Conservation (phyloP, 2,888 invertebrate species). For the Peribatodes rhomboidaria region DNA sequence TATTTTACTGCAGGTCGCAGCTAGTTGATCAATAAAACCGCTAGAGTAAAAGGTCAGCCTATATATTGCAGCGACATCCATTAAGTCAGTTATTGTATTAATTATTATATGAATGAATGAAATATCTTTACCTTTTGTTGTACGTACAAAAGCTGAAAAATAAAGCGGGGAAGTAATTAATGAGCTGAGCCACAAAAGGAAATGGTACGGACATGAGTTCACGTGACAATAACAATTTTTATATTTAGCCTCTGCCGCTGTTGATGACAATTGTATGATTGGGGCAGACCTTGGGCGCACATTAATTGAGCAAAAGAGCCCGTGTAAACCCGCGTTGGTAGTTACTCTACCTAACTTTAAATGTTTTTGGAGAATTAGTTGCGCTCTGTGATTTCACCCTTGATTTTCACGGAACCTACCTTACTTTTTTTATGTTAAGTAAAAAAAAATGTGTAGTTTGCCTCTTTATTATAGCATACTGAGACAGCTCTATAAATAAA, state of each 20-base stretch:
- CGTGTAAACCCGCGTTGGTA: not conserved
- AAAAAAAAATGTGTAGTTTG: too few species aligned
- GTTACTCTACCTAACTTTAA: not conserved
- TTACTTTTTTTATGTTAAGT: too few species aligned
- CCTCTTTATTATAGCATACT: too few species aligned
- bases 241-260: conserved; percentile 26
- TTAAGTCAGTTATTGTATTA: too few species aligned
- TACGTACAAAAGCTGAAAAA: not conserved
- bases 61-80: not conserved
- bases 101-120: not conserved
- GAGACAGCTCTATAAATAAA: too few species aligned
- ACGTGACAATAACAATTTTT: conserved; percentile 26
- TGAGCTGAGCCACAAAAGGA: not conserved
- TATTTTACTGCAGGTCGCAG: too few species aligned
- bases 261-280: conserved; percentile 38
- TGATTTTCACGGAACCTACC: too few species aligned
- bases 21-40: not conserved
- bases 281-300: conserved; percentile 34
- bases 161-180: conserved; percentile 2
- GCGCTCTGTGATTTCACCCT: too few species aligned
- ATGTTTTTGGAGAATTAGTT: too few species aligned
- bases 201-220: conserved; percentile 25
- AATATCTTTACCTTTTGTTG: not conserved
- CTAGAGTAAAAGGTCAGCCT: not conserved
- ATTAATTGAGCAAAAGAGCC: conserved; percentile 30